Percentiles rank a stretch among this genome's conserved stretches.
Evolutionary conservation across 2,888 invertebrate species (phyloP).

Genomic region (Leistus spinibarbis): DNA sequence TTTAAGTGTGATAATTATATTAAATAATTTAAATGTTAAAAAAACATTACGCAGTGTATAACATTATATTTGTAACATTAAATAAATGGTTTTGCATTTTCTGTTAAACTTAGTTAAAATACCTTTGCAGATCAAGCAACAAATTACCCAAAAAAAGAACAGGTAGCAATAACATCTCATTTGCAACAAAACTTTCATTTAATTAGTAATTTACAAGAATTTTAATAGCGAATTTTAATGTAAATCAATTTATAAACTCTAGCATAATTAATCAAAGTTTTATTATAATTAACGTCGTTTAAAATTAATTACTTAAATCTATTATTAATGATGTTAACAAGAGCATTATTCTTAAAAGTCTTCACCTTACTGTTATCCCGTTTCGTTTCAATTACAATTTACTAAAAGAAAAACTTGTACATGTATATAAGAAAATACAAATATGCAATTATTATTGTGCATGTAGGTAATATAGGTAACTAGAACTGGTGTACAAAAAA

Average conservation of each 20-base stretch:
- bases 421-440: not conserved
- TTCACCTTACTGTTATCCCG: too few relatives aligned
- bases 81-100: not conserved
- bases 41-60: too few relatives aligned
- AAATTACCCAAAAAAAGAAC: not conserved
- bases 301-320: not conserved
- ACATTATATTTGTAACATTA: too few relatives aligned
- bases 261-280: not conserved
- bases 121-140: not conserved
- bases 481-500: not conserved
- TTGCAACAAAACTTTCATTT: not conserved
- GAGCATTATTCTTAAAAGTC: not conserved
- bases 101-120: not conserved
- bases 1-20: too few relatives aligned
- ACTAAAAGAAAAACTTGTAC: not conserved
- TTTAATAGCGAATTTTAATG: not conserved
- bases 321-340: not conserved
- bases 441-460: not conserved
- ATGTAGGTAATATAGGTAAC: not conserved
- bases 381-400: too few relatives aligned
- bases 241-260: not conserved
- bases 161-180: not conserved
- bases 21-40: too few relatives aligned
- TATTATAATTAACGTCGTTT: not conserved
- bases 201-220: not conserved